Evolutionary conservation across 2,888 invertebrate genomes (phyloP).

Genomic region (Allygus modestus): DNA sequence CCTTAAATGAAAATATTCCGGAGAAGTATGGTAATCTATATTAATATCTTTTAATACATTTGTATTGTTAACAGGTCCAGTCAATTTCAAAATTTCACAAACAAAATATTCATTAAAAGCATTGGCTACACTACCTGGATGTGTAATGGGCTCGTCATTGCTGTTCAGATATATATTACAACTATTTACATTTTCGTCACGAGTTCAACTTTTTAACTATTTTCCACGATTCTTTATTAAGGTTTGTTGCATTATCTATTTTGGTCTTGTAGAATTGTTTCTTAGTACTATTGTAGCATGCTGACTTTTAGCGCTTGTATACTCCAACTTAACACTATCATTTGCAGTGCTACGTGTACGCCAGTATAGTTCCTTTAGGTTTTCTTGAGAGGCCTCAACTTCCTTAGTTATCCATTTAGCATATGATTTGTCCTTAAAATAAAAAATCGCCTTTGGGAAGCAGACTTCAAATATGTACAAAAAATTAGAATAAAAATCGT

Average conservation of each 20-base stretch:
- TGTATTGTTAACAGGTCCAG: background rate
- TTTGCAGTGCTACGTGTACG: background rate
- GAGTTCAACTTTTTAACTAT: conserved; percentile 35
- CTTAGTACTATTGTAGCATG: background rate
- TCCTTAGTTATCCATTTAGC: conserved; percentile 6
- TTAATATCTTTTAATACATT: background rate
- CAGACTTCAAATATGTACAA: background rate
- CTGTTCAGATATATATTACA: conserved; percentile 33
- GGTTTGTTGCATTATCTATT: background rate
- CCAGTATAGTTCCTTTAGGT: background rate
- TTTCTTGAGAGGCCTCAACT: background rate
- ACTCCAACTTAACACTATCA: background rate
- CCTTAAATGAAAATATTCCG: conserved; percentile 11
- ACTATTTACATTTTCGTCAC: conserved; percentile 48
- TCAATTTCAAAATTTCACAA: background rate
- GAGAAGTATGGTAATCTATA: background rate
- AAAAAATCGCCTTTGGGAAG: background rate
- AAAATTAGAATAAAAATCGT: background rate
- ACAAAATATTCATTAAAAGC: conserved; percentile 55
- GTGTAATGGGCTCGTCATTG: conserved; percentile 38
- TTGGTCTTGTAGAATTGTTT: background rate
- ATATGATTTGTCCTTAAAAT: conserved; percentile 6
- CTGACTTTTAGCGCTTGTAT: background rate
- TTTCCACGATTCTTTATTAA: conserved; percentile 32
- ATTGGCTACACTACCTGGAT: conserved; percentile 36